These are phyloP conservation scores for Sceliomorpha sp. DNA, from an alignment of 2,888 invertebrate species.

Conservation along the genomic window DNA sequence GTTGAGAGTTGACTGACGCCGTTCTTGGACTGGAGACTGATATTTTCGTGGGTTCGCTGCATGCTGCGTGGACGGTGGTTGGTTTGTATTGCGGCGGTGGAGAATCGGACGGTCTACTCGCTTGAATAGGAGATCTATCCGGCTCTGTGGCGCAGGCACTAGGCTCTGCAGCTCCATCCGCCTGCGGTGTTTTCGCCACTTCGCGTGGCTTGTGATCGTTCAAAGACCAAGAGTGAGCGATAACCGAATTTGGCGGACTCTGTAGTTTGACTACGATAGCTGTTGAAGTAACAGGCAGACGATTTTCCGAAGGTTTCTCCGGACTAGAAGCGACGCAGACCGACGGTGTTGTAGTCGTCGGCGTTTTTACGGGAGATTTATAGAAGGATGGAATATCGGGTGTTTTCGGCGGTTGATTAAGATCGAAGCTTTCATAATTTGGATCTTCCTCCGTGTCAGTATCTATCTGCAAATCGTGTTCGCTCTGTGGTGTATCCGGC, in stretches of 20 bases:
- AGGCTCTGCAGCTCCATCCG: conserved; percentile 64
- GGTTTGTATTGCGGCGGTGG: conserved; percentile 65
- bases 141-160: conserved; percentile 60
- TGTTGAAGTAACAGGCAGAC: conserved; percentile 51
- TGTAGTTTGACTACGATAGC: conserved; percentile 58
- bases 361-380: conserved; percentile 79
- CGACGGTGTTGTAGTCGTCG: conserved; percentile 47
- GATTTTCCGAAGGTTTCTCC: conserved; percentile 64
- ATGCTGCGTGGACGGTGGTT: conserved; percentile 57
- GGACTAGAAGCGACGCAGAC: conserved; percentile 58
- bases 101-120: conserved; percentile 52
- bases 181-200: conserved; percentile 59
- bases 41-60: conserved; percentile 66
- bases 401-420: conserved; percentile 82
- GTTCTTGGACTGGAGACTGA: conserved; percentile 64
- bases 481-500: conserved; percentile 92
- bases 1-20: conserved; percentile 60
- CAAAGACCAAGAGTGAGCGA: conserved; percentile 83
- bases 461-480: conserved; percentile 91
- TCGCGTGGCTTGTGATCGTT: conserved; percentile 81
- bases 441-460: conserved; percentile 90
- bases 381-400: conserved; percentile 82
- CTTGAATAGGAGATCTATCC: conserved; percentile 57
- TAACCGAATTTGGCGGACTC: conserved; percentile 81
- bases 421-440: conserved; percentile 81